Evolutionary conservation across 1,140 invertebrate genomes (phyloP).

Genomic region (Phenacoccus solenopsis): DNA sequence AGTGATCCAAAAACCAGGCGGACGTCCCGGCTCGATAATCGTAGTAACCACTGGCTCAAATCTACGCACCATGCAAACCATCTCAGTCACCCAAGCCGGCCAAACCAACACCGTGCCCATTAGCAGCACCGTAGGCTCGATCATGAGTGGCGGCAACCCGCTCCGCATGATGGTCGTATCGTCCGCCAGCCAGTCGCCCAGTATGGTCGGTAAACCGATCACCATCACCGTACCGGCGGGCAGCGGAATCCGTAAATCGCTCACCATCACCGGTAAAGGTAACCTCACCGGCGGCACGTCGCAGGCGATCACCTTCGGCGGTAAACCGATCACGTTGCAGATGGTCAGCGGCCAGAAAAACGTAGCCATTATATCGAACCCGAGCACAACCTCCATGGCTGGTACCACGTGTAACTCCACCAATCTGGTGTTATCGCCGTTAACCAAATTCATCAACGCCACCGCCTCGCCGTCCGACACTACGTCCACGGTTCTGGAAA

Average conservation of each 20-base stretch:
- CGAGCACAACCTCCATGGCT: background rate
- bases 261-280: constrained; percentile 28
- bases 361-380: constrained; percentile 23
- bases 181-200: constrained; percentile 23
- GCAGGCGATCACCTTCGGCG: constrained; percentile 25
- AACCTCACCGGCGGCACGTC: constrained; percentile 24
- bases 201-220: constrained; percentile 45
- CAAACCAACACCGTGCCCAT: constrained; percentile 35
- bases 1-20: constrained; percentile 48
- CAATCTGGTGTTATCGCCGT: constrained; percentile 21
- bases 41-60: constrained; percentile 56
- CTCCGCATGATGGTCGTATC: constrained; percentile 28
- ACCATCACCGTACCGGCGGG: constrained; percentile 48
- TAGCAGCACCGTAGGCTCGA: constrained; percentile 20
- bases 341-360: constrained; percentile 27
- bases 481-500: background rate
- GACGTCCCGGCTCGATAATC: constrained; percentile 45
- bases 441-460: constrained; percentile 22
- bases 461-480: background rate
- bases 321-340: constrained; percentile 28
- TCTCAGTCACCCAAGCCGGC: constrained; percentile 44
- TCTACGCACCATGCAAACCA: constrained; percentile 46
- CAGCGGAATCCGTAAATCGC: constrained; percentile 28
- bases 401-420: background rate
- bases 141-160: background rate